These are phyloP conservation scores for Corythornis cristatus DNA, from an alignment of 2,113 vertebrate genomes.

Conservation along the genomic window DNA sequence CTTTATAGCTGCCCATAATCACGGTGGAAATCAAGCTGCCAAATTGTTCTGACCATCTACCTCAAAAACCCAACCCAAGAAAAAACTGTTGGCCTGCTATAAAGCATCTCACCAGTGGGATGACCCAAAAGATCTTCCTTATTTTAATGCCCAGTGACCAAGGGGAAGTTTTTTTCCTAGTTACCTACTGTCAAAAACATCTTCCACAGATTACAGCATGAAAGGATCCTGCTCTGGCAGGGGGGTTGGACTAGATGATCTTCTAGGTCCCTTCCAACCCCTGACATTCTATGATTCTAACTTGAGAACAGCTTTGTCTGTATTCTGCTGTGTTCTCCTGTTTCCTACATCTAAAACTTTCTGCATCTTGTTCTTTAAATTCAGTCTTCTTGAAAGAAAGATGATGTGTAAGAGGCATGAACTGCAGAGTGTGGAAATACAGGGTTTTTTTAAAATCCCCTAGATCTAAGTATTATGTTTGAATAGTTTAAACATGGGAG, in stretches of 20 bases:
- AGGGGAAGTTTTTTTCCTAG: not conserved
- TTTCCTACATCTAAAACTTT: not conserved
- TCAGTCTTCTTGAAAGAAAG: not conserved
- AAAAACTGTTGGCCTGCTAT: not conserved
- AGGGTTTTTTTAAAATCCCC: not conserved
- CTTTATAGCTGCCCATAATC: not conserved
- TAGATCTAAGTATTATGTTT: not conserved
- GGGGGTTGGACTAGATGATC: no score
- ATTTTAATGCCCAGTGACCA: not conserved
- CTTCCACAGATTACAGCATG: not conserved
- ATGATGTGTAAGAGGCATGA: not conserved
- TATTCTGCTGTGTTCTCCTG: accelerated
- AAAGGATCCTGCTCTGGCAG: not conserved
- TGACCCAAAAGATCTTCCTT: not conserved
- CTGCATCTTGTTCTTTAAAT: not conserved
- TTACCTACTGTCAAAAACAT: not conserved
- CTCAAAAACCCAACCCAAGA: not conserved
- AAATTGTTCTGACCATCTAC: not conserved
- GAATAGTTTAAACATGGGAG: not conserved
- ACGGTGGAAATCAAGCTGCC: not conserved
- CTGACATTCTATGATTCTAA: no score
- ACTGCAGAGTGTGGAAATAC: not conserved
- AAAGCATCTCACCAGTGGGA: not conserved
- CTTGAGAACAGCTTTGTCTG: not conserved
- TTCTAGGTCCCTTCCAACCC: no score